Percentiles rank a stretch among this genome's conserved stretches.
Conservation (phyloP, 2,113 vertebrate genomes). For the Poeciliopsis occidentalis region DNA sequence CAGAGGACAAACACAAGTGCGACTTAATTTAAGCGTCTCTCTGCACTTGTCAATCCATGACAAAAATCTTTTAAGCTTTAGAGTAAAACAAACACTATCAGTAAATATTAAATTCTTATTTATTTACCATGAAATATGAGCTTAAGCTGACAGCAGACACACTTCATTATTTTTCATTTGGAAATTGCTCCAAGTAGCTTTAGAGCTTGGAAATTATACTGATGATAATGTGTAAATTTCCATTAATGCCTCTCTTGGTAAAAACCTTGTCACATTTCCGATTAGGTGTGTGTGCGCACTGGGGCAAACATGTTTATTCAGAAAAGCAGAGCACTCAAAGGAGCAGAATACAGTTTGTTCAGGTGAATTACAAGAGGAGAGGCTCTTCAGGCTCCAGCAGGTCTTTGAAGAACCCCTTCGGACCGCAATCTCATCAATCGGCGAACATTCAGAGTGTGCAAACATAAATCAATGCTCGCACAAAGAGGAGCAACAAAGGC, state of each 20-base stretch:
- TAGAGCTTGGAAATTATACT: not conserved
- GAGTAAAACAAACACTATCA: not conserved
- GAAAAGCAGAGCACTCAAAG: slow-evolving; percentile 23
- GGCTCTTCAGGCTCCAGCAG: slow-evolving; percentile 32
- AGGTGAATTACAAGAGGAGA: slow-evolving; percentile 44
- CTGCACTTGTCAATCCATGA: not conserved
- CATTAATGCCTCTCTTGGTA: slow-evolving; percentile 3
- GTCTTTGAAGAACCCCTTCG: slow-evolving; percentile 47
- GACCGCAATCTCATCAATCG: slow-evolving; percentile 35
- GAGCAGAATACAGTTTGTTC: slow-evolving; percentile 17
- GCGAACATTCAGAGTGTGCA: slow-evolving; percentile 33
- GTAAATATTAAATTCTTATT: not conserved
- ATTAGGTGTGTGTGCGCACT: not conserved
- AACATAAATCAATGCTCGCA: slow-evolving; percentile 40
- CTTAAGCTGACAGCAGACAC: not conserved
- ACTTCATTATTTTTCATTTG: no score
- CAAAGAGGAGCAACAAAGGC: slow-evolving; percentile 16
- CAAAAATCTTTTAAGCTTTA: not conserved
- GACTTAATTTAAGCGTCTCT: not conserved
- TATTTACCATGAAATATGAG: not conserved
- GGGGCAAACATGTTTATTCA: slow-evolving; percentile 16
- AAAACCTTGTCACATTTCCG: not conserved
- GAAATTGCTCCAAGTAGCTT: not conserved
- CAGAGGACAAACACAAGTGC: not conserved
- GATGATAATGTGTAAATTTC: not conserved